These are phyloP conservation scores for Belgica antarctica DNA, from an alignment of 2,888 invertebrate genomes.

Conservation along the genomic window DNA sequence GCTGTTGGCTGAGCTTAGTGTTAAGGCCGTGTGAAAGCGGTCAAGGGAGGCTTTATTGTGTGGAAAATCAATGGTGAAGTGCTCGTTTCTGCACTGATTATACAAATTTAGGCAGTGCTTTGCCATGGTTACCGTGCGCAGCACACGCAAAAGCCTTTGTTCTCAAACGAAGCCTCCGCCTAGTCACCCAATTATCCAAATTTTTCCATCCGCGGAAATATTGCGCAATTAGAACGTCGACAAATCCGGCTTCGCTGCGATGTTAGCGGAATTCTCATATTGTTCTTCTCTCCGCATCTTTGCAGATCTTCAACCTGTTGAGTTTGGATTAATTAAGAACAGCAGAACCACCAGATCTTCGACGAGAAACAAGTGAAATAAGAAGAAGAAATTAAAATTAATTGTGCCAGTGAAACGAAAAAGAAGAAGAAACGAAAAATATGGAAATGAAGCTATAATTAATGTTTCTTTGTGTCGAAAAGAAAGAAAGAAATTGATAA, in stretches of 20 bases:
- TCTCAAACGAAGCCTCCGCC: no score
- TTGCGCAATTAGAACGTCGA: conserved; percentile 3
- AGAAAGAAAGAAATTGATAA: conserved; percentile 25
- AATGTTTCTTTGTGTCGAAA: conserved; percentile 21
- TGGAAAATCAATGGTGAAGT: no score
- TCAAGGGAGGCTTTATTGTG: no score
- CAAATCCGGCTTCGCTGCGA: background rate
- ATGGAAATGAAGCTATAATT: background rate
- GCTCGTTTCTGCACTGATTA: no score
- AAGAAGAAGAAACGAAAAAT: conserved; percentile 11
- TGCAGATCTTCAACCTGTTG: conserved; percentile 25
- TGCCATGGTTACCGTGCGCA: no score
- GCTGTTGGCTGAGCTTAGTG: no score
- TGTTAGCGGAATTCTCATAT: background rate
- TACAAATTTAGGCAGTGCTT: no score
- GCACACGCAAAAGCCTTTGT: no score
- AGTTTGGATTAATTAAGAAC: conserved; percentile 17
- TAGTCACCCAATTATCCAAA: no score
- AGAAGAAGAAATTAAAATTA: background rate
- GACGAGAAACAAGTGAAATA: background rate
- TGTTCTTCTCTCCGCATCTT: background rate
- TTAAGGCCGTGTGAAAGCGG: no score
- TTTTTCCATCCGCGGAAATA: background rate
- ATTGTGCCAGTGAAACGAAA: conserved; percentile 6
- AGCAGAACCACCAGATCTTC: background rate